Percentiles rank a stretch among this genome's conserved stretches.
These are phyloP conservation scores for Athalia rosae DNA, from an alignment of 2,888 invertebrate species.

Conservation along the genomic window DNA sequence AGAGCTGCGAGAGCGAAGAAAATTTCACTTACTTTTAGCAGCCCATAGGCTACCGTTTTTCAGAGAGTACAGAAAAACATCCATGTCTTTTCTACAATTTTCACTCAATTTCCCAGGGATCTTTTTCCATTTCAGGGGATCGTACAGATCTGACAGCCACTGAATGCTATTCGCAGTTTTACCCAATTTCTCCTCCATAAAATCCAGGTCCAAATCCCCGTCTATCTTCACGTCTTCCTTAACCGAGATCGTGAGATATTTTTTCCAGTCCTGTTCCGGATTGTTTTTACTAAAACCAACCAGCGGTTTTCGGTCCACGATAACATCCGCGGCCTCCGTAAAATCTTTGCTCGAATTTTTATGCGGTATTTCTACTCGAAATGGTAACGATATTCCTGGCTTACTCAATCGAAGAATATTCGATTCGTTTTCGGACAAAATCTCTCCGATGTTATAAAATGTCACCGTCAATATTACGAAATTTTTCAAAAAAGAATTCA, in stretches of 20 bases:
- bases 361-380: slow-evolving; percentile 32
- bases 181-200: slow-evolving; percentile 65
- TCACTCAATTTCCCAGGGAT: slow-evolving; percentile 76
- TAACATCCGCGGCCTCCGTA: slow-evolving; percentile 28
- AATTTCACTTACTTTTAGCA: slow-evolving; percentile 82
- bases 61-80: slow-evolving; percentile 77
- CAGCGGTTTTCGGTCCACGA: slow-evolving; percentile 49
- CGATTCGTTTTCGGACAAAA: slow-evolving; percentile 51
- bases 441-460: background rate
- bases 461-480: background rate
- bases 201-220: slow-evolving; percentile 65
- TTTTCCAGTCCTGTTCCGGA: slow-evolving; percentile 70
- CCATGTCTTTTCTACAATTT: slow-evolving; percentile 77
- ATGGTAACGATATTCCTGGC: slow-evolving; percentile 34
- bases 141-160: slow-evolving; percentile 81
- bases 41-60: slow-evolving; percentile 83
- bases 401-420: slow-evolving; percentile 54
- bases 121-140: slow-evolving; percentile 79
- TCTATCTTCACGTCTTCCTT: slow-evolving; percentile 55
- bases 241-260: slow-evolving; percentile 58
- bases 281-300: slow-evolving; percentile 66
- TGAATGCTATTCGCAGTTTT: slow-evolving; percentile 74
- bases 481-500: slow-evolving; percentile 6
- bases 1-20: slow-evolving; percentile 9
- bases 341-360: slow-evolving; percentile 52